Conservation (phyloP, 2,797 vertebrate species). For the Tragopan temminckii region DNA sequence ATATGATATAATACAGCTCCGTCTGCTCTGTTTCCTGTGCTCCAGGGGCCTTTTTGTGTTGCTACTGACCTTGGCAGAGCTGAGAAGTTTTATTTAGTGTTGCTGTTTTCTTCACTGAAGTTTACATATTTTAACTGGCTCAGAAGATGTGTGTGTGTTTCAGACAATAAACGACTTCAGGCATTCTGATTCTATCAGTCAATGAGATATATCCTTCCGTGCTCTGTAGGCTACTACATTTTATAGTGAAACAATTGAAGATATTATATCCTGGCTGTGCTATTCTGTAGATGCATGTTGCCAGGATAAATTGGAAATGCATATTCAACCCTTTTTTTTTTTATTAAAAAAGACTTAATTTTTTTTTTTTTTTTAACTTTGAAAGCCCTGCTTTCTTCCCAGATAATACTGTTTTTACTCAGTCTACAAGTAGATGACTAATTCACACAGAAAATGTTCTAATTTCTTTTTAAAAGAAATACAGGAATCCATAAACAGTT, state of each 20-base stretch:
- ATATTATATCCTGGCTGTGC: background rate
- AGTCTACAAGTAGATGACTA: background rate
- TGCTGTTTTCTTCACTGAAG: conserved; percentile 48
- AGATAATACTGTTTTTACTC: background rate
- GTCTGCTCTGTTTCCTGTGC: conserved; percentile 26
- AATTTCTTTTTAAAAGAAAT: background rate
- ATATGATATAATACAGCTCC: conserved; percentile 41
- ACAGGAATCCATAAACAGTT: background rate
- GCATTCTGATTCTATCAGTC: conserved; percentile 59
- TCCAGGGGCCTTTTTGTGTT: conserved; percentile 5
- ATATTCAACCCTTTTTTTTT: background rate
- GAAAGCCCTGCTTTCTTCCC: background rate
- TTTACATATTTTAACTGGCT: conserved; percentile 71
- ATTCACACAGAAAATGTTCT: background rate
- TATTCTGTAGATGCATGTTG: background rate
- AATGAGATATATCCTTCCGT: conserved; percentile 18
- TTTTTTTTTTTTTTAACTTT: background rate
- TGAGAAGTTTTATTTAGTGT: conserved; percentile 64
- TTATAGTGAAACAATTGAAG: conserved; percentile 15
- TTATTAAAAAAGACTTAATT: background rate
- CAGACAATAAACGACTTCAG: conserved; percentile 52
- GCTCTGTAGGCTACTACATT: conserved; percentile 31
- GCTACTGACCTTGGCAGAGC: conserved; percentile 53
- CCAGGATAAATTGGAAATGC: background rate
- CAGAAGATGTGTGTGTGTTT: background rate